Evolutionary conservation across 1,140 invertebrate species (phyloP), one percentile per base, ranked within the genome.

Genomic region (Caerostris darwini): DNA sequence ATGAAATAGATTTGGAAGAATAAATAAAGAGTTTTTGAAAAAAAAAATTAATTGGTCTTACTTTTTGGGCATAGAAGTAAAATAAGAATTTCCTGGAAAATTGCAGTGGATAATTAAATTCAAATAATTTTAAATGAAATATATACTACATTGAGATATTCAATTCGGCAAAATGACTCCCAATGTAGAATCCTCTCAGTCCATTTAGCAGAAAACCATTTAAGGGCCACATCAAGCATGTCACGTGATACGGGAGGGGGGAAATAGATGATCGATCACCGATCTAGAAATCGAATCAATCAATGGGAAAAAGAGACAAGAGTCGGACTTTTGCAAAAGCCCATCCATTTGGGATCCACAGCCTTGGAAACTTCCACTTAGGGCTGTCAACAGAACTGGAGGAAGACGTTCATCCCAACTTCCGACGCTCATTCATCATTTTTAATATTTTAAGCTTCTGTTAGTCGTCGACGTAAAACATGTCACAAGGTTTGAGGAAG

Each of bases 381-480:
- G 17, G 61, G 3, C 17, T 67, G 14, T n/a, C 61, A 67, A 14
- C 61, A n/a, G 61, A 19, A 77, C 3, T 7, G 53, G 8, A 34
- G 50, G 10, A 77, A 14, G 53, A 53, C 53, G 71, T 77, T 12
- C 34, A 12, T 34, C 4, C 71, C 71, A 12, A 77, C 34, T 77
- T 77, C 71, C 71, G 71, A 77, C 4, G 3, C 71, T 77, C 71
- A 50, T 77, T 34, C 71, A 77, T 77, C 71, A 77, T 53, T 77
- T 77, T 77, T 77, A 77, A 77, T 77, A 77, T 53, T 77, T 77
- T 77, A 77, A 77, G 71, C 34, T 12, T 77, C 10, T 77, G 71
- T 53, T 77, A 77, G 71, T 7, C 61, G 10, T 77, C 34, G 34
- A 50, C n/a, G 3, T 34, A 77, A 77, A 77, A 77, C 71, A 77